Evolutionary conservation across 1,140 invertebrate species (phyloP).

Genomic region (Sipha flava): DNA sequence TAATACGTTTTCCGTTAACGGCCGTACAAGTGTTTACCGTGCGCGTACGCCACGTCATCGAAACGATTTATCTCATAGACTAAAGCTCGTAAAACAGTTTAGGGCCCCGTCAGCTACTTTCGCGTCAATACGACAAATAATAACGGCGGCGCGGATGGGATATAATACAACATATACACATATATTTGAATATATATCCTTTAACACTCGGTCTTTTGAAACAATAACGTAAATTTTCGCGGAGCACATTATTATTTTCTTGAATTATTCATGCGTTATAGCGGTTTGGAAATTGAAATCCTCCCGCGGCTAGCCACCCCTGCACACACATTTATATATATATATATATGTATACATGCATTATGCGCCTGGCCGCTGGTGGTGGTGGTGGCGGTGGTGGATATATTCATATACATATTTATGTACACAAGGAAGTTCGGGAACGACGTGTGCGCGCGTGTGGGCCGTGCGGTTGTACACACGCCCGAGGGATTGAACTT

Average conservation of each 20-base stretch:
- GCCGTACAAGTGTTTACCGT: no score
- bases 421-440: neutral
- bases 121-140: neutral
- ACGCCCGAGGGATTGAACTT: constrained; percentile 16
- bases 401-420: neutral
- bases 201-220: neutral
- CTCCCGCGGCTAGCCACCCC: neutral
- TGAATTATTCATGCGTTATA: constrained; percentile 26
- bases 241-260: constrained; percentile 15
- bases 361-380: neutral
- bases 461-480: neutral
- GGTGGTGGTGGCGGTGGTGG: neutral
- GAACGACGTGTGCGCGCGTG: neutral
- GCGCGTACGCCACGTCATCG: no score
- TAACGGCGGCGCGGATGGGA: neutral
- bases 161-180: neutral
- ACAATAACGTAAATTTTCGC: constrained; percentile 18
- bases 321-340: neutral
- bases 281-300: constrained; percentile 25
- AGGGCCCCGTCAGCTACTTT: neutral
- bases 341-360: no score
- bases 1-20: no score
- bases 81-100: neutral
- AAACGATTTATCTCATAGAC: no score
- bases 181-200: neutral